These are phyloP conservation scores for Tenthredo amoena DNA, from an alignment of 2,888 invertebrate genomes.

Conservation along the genomic window DNA sequence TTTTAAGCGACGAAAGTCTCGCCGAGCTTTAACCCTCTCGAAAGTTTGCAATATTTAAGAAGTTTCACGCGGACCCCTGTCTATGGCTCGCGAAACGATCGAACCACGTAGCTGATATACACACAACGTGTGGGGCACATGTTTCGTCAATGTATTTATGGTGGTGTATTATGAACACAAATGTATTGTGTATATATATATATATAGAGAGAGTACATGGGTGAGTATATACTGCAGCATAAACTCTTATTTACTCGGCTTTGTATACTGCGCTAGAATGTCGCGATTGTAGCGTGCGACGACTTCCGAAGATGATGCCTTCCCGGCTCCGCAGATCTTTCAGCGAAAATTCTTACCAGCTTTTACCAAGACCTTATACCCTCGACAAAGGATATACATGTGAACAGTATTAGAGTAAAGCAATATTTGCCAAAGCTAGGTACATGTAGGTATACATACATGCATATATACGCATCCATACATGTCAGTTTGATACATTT, in stretches of 20 bases:
- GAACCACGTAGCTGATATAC: not conserved
- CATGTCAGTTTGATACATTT: not conserved
- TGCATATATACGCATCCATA: too few species aligned
- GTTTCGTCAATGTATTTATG: not conserved
- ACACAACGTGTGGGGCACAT: not conserved
- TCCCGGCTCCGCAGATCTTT: not conserved
- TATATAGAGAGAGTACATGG: not conserved
- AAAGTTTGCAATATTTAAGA: slow-evolving; percentile 10
- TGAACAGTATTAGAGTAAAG: not conserved
- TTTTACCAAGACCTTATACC: not conserved
- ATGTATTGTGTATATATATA: not conserved
- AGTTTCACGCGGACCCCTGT: not conserved
- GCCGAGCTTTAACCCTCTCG: not conserved
- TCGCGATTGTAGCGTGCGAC: not conserved
- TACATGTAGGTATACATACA: not conserved
- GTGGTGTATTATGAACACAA: not conserved
- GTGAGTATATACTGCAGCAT: not conserved
- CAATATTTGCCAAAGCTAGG: slow-evolving; percentile 1
- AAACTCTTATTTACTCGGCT: slow-evolving; percentile 5
- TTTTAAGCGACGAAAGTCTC: not conserved
- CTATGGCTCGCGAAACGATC: not conserved
- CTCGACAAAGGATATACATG: not conserved
- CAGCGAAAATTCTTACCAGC: slow-evolving; percentile 1
- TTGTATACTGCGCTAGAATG: not conserved
- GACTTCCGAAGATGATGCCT: slow-evolving; percentile 8